These are phyloP conservation scores for Erebia ligea DNA, from an alignment of 2,888 invertebrate genomes.

Conservation along the genomic window DNA sequence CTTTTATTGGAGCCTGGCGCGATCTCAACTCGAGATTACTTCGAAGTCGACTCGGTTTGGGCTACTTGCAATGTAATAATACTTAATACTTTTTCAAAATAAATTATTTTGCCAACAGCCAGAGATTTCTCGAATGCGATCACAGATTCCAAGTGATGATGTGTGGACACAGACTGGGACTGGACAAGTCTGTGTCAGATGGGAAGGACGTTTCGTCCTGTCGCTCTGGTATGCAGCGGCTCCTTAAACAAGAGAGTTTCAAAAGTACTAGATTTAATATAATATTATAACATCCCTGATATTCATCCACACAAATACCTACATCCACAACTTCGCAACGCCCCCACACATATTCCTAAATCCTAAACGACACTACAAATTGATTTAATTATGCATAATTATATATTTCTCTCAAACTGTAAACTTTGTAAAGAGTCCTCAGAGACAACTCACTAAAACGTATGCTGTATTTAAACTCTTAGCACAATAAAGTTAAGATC, in stretches of 20 bases:
- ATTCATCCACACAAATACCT: too few relatives aligned
- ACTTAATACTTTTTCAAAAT: conserved; percentile 39
- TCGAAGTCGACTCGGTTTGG: conserved; percentile 46
- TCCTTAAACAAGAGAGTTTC: too few relatives aligned
- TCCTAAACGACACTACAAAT: not conserved
- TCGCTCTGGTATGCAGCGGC: too few relatives aligned
- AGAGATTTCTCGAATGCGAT: too few relatives aligned
- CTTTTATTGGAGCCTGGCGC: conserved; percentile 56
- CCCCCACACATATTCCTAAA: not conserved
- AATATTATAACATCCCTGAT: too few relatives aligned
- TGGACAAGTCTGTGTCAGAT: too few relatives aligned
- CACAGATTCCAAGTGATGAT: too few relatives aligned
- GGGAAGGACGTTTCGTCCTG: too few relatives aligned
- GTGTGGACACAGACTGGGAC: too few relatives aligned
- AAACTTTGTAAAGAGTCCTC: not conserved
- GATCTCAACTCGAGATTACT: conserved; percentile 55
- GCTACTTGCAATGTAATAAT: conserved; percentile 21
- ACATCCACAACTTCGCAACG: too few relatives aligned
- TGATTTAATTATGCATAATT: not conserved
- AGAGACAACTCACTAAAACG: not conserved
- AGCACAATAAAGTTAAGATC: not conserved
- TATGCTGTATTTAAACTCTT: not conserved
- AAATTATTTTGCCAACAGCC: not conserved
- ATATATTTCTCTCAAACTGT: not conserved
- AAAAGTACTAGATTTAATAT: too few relatives aligned